Percentiles rank a stretch among this genome's conserved stretches.
Conservation (phyloP, 2,113 vertebrate species). For the Todiramphus saurophagus region DNA sequence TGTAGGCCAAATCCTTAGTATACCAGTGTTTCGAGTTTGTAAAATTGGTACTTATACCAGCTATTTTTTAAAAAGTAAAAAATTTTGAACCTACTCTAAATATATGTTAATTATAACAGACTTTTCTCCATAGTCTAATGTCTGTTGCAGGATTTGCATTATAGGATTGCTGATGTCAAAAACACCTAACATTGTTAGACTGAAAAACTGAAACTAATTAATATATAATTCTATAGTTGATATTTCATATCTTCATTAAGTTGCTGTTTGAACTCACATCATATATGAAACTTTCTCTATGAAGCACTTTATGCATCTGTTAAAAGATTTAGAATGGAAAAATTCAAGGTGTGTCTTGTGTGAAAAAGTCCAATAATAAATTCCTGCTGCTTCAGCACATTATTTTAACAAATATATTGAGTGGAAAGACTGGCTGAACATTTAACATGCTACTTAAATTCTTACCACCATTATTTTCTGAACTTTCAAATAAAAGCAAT, state of each 20-base stretch:
- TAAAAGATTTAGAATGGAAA: conserved; percentile 58
- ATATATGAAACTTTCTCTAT: not conserved
- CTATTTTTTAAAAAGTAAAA: not conserved
- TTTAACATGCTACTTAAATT: conserved; percentile 46
- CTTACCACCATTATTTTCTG: conserved; percentile 57
- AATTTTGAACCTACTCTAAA: not conserved
- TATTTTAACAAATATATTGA: conserved; percentile 54
- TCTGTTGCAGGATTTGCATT: not conserved
- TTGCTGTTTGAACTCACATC: not conserved
- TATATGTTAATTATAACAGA: not conserved
- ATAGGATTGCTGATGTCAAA: not conserved
- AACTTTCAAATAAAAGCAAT: conserved; percentile 35
- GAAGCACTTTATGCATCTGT: conserved; percentile 8
- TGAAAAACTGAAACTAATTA: not conserved
- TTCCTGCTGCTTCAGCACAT: conserved; percentile 56
- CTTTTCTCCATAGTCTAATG: not conserved
- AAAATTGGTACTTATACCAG: not conserved
- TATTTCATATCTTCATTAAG: not conserved
- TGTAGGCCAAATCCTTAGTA: not conserved
- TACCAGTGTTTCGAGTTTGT: not conserved
- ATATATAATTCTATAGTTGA: not conserved
- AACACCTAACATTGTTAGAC: not conserved
- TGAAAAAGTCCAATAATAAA: conserved; percentile 48
- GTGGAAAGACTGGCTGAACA: conserved; percentile 56
- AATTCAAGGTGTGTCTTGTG: conserved; percentile 45